A percentile compares a stretch with the other conserved stretches of the same genome.
Evolutionary conservation across 2,113 vertebrate genomes (phyloP).

Genomic region (Chrysochloris asiatica): DNA sequence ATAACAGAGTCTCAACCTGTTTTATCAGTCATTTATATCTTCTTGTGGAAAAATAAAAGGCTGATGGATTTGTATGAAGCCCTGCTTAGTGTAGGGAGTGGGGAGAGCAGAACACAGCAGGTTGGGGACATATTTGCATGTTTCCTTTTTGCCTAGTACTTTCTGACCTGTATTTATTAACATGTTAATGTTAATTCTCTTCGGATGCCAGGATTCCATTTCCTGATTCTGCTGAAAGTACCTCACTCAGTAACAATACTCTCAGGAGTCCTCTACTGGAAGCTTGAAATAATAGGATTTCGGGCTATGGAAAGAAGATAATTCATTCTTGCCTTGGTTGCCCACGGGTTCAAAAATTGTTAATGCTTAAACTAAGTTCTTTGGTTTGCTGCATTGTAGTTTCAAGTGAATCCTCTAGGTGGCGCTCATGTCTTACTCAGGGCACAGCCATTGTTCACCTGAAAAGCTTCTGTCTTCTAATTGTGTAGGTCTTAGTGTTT

Average conservation of each 20-base stretch:
- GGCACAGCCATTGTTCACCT: background rate
- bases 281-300: constrained; percentile 28
- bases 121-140: background rate
- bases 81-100: background rate
- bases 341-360: background rate
- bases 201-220: constrained; percentile 3
- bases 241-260: constrained; percentile 37
- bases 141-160: background rate
- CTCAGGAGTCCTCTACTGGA: background rate
- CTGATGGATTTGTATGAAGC: background rate
- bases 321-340: background rate
- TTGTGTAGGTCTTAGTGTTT: constrained; percentile 20
- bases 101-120: background rate
- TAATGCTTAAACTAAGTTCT: constrained; percentile 22
- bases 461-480: background rate
- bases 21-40: background rate
- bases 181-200: background rate
- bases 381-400: constrained; percentile 21
- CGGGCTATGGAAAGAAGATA: background rate
- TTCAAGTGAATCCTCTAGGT: constrained; percentile 45
- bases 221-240: constrained; percentile 19
- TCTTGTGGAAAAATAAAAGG: background rate
- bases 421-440: constrained; percentile 35
- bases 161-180: constrained; percentile 39
- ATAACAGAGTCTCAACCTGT: background rate